Base-by-base conservation (phyloP, 35 echinoderm and acorn worm species). In the Patiria miniata region DNA sequence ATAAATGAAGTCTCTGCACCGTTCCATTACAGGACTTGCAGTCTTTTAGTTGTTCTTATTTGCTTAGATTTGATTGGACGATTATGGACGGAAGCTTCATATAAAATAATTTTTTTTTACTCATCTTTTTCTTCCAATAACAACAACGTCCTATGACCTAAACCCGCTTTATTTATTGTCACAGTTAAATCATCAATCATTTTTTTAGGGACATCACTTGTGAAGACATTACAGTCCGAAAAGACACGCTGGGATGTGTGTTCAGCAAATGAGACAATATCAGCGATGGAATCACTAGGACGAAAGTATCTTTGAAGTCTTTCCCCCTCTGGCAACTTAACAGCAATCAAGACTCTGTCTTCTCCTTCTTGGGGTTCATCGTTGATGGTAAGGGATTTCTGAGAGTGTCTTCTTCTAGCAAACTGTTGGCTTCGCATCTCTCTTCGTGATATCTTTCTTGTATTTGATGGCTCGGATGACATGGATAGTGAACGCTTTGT, bases 51-150 rank as follows among this genome's bases (percentile, higher is more conserved):
- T n/a, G n/a, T n/a, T n/a, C n/a, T n/a, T n/a, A n/a, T n/a, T n/a
- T n/a, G n/a, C n/a, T n/a, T n/a, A n/a, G n/a, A n/a, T n/a, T n/a
- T n/a, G n/a, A n/a, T n/a, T n/a, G n/a, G n/a, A n/a, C n/a, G n/a
- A n/a, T n/a, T n/a, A n/a, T n/a, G n/a, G n/a, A n/a, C n/a, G n/a
- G n/a, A n/a, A n/a, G n/a, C n/a, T n/a, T n/a, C n/a, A n/a, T n/a
- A n/a, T n/a, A n/a, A n/a, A n/a, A n/a, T n/a, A n/a, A n/a, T n/a
- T n/a, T n/a, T 61, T 73, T 73, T 8, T 90, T 33, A 92, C 34
- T 90, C 88, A 90, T 94, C 87, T 58, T 86, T 61, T 59, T 90
- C 92, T 82, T 94, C 82, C 22, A 94, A 61, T 52, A 79, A 85
- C 57, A 94, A 52, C 2, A 94, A 39, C 14, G 92, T 94, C 21